A percentile compares a stretch with the other conserved stretches of the same genome.
phyloP scores from a whole-genome alignment of 2,888 invertebrate species.

The Pristionchus fissidentatus region DNA sequence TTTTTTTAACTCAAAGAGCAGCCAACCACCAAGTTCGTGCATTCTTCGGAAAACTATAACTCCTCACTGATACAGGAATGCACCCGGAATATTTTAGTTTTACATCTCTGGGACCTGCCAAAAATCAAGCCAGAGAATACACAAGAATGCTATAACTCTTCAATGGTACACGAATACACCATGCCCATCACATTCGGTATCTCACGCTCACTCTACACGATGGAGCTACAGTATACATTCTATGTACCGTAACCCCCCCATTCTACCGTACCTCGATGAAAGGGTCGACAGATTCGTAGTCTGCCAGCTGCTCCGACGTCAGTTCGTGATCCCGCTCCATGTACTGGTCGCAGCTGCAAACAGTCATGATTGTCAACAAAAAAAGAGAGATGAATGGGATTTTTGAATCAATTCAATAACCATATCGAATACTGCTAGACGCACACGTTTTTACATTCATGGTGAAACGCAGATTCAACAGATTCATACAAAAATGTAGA shows the following conservation, averaged over 20 bases:
- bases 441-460: slow-evolving; percentile 79
- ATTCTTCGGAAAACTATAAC: too few species aligned
- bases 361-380: neutral
- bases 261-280: slow-evolving; percentile 81
- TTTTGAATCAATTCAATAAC: neutral
- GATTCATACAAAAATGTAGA: neutral
- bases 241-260: neutral
- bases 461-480: neutral
- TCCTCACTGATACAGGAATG: too few species aligned
- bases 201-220: too few species aligned
- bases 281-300: slow-evolving; percentile 90
- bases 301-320: slow-evolving; percentile 84
- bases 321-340: slow-evolving; percentile 85
- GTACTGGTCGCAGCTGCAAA: slow-evolving; percentile 88
- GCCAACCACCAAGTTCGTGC: too few species aligned
- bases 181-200: too few species aligned
- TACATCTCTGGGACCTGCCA: too few species aligned
- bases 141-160: too few species aligned
- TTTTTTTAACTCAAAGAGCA: too few species aligned
- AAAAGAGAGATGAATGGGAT: neutral
- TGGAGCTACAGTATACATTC: neutral
- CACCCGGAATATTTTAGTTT: too few species aligned
- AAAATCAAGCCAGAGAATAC: too few species aligned
- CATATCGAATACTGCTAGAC: neutral
- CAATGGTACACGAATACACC: too few species aligned